These are phyloP conservation scores for Rhopalosiphum padi DNA, from an alignment of 1,140 invertebrate genomes.

Conservation along the genomic window DNA sequence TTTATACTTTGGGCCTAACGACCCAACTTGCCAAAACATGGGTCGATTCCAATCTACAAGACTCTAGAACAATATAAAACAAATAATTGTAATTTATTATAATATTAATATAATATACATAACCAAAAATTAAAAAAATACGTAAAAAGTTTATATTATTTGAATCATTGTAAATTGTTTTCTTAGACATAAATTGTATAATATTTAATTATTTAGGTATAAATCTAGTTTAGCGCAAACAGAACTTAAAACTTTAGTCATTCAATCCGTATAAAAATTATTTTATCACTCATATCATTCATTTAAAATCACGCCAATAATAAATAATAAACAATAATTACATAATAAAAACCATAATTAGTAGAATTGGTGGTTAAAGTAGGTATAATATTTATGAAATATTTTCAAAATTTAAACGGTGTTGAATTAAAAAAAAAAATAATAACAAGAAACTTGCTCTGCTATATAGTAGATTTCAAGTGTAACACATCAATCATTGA, in stretches of 20 bases:
- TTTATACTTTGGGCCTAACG: conserved; percentile 70
- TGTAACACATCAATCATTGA: not conserved
- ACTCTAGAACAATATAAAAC: conserved; percentile 66
- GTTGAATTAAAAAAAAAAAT: not conserved
- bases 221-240: not conserved
- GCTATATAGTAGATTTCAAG: not conserved
- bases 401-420: not conserved
- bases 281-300: not conserved
- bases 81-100: not conserved
- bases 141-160: not conserved
- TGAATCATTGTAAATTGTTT: too few relatives aligned
- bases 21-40: conserved; percentile 71
- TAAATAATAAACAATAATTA: not conserved
- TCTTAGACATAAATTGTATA: too few relatives aligned
- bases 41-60: conserved; percentile 76
- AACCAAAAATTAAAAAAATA: not conserved
- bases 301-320: not conserved
- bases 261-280: not conserved
- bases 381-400: not conserved
- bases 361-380: not conserved
- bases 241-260: not conserved
- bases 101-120: not conserved
- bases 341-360: not conserved
- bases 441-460: not conserved
- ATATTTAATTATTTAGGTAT: too few relatives aligned